phyloP scores from a whole-genome alignment of 2,888 invertebrate species.

The Xanthostigma xanthostigma region DNA sequence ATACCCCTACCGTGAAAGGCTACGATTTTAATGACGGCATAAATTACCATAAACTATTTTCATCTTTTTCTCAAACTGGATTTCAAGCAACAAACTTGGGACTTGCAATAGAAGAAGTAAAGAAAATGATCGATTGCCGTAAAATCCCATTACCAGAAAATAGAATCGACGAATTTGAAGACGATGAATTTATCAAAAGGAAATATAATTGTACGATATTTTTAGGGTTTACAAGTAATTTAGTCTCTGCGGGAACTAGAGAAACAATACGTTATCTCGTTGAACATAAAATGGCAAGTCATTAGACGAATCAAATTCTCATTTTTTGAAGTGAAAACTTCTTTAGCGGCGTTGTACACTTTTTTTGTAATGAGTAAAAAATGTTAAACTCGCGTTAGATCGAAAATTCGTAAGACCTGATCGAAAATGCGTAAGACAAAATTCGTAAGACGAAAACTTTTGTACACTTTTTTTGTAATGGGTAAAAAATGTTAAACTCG shows the following conservation, averaged over 20 bases:
- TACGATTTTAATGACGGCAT: conserved; percentile 89
- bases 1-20: conserved; percentile 57
- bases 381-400: no score
- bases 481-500: no score
- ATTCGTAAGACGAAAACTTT: no score
- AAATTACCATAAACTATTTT: conserved; percentile 69
- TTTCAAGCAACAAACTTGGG: conserved; percentile 97
- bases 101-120: conserved; percentile 76
- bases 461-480: no score
- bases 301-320: not conserved
- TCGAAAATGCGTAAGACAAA: no score
- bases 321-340: no score
- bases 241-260: conserved; percentile 87
- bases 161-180: conserved; percentile 48
- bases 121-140: conserved; percentile 75
- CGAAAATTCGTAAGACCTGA: no score
- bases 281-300: conserved; percentile 57
- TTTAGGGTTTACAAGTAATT: conserved; percentile 92
- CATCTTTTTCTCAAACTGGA: conserved; percentile 69
- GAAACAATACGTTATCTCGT: conserved; percentile 82
- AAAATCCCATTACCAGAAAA: conserved; percentile 51
- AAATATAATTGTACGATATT: conserved; percentile 85
- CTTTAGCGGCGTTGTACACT: no score
- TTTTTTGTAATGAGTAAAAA: no score
- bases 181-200: conserved; percentile 65